Conservation (phyloP, 1,140 invertebrate species). For the Muscidifurax raptorellus region DNA sequence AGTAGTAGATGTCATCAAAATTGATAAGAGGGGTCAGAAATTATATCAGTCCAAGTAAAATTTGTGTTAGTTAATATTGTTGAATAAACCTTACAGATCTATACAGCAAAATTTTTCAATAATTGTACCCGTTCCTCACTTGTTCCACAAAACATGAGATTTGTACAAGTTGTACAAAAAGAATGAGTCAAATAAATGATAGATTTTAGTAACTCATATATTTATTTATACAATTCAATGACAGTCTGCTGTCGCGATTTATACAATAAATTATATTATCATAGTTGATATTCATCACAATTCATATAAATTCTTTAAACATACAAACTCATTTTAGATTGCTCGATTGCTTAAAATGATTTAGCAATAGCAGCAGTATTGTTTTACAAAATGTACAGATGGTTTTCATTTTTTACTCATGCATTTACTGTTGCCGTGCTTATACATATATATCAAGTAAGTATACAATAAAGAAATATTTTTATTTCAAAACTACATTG, state of each 20-base stretch:
- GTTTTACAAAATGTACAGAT: constrained; percentile 50
- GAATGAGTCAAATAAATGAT: not conserved
- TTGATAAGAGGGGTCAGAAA: constrained; percentile 53
- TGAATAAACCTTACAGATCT: constrained; percentile 61
- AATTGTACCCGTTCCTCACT: not conserved
- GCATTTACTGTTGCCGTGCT: constrained; percentile 25
- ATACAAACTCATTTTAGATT: constrained; percentile 33
- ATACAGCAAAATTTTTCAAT: not conserved
- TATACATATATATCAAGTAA: constrained; percentile 36
- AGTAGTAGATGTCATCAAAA: constrained; percentile 54
- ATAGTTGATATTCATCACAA: constrained; percentile 51
- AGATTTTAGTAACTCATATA: constrained; percentile 47
- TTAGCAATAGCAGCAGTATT: constrained; percentile 41
- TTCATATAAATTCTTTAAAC: constrained; percentile 60
- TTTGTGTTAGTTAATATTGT: constrained; percentile 61
- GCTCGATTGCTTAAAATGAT: constrained; percentile 37
- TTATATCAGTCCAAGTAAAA: constrained; percentile 61
- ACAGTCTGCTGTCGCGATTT: constrained; percentile 45
- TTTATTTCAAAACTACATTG: constrained; percentile 47
- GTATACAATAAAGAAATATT: constrained; percentile 40
- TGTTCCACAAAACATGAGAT: not conserved
- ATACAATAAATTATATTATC: constrained; percentile 54
- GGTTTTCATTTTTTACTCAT: constrained; percentile 44
- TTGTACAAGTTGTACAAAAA: not conserved
- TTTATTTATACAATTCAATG: constrained; percentile 49